Evolutionary conservation across 2,888 invertebrate species (phyloP).

Genomic region (Ametastegia equiseti): DNA sequence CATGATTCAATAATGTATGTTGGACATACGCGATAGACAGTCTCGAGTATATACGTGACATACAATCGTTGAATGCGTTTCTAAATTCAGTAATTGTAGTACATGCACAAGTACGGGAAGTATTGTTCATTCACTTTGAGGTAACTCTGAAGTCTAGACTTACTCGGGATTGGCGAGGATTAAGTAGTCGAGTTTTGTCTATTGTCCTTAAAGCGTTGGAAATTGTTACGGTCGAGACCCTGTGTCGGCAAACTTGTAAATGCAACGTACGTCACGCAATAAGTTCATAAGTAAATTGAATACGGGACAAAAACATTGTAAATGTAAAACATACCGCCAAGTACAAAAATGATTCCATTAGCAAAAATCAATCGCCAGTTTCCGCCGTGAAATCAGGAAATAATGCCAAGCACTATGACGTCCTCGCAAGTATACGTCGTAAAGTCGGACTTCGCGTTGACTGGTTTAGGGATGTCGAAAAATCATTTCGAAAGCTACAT

Average conservation of each 20-base stretch:
- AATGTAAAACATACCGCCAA: no score
- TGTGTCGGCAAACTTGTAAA: neutral
- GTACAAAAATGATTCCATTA: no score
- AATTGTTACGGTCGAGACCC: neutral
- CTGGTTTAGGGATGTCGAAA: no score
- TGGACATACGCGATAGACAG: no score
- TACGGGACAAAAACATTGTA: no score
- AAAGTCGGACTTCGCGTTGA: no score
- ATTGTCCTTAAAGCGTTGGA: neutral
- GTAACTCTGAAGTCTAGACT: slow-evolving; percentile 2
- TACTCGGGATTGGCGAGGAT: neutral
- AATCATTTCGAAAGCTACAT: no score
- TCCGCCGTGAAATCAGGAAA: no score
- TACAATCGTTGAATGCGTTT: slow-evolving; percentile 6
- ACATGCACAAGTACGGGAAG: neutral
- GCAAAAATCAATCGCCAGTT: no score
- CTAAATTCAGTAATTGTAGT: slow-evolving; percentile 23
- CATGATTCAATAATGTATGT: no score
- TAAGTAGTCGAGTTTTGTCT: neutral
- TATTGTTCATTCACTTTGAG: neutral
- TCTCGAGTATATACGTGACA: neutral
- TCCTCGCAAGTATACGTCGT: no score
- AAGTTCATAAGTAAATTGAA: neutral
- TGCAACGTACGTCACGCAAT: neutral
- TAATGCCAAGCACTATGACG: no score